These are phyloP conservation scores for Malurus elegans DNA, from an alignment of 2,113 vertebrate species.

Conservation along the genomic window DNA sequence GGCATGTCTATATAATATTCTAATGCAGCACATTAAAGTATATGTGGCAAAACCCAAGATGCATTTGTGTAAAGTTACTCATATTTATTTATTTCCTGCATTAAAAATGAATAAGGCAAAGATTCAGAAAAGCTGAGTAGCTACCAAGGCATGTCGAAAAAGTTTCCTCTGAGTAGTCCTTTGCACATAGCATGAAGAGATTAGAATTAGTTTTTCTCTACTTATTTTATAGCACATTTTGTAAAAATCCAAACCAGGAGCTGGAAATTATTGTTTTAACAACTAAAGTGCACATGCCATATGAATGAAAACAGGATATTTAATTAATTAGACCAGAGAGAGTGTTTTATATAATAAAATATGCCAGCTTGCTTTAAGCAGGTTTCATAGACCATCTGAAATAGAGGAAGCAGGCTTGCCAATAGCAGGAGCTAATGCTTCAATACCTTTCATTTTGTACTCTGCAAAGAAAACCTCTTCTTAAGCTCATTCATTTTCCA, in stretches of 20 bases:
- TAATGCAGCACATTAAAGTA: neutral
- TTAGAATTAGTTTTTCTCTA: slow-evolving; percentile 7
- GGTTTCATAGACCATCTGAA: slow-evolving; percentile 39
- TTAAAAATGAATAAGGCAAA: neutral
- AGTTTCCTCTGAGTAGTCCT: slow-evolving; percentile 55
- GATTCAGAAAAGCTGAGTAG: neutral
- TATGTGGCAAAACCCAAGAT: neutral
- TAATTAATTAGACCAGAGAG: neutral
- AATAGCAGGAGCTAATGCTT: slow-evolving; percentile 67
- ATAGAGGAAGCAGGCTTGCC: slow-evolving; percentile 53
- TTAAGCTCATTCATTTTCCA: slow-evolving; percentile 71
- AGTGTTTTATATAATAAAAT: neutral
- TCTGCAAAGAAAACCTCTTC: slow-evolving; percentile 61
- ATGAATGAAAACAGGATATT: neutral
- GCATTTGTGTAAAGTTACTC: neutral
- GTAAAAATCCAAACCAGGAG: neutral
- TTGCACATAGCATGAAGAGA: slow-evolving; percentile 18
- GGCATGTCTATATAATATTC: neutral
- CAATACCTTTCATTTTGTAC: slow-evolving; percentile 67
- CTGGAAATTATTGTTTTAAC: neutral
- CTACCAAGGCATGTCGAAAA: neutral
- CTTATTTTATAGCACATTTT: slow-evolving; percentile 25
- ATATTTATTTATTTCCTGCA: neutral
- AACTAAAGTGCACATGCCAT: neutral
- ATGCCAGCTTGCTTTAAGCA: slow-evolving; percentile 38